A percentile compares a stretch with the other conserved stretches of the same genome.
These are phyloP conservation scores for Thymelicus sylvestris DNA, from an alignment of 2,888 invertebrate genomes.

Conservation along the genomic window DNA sequence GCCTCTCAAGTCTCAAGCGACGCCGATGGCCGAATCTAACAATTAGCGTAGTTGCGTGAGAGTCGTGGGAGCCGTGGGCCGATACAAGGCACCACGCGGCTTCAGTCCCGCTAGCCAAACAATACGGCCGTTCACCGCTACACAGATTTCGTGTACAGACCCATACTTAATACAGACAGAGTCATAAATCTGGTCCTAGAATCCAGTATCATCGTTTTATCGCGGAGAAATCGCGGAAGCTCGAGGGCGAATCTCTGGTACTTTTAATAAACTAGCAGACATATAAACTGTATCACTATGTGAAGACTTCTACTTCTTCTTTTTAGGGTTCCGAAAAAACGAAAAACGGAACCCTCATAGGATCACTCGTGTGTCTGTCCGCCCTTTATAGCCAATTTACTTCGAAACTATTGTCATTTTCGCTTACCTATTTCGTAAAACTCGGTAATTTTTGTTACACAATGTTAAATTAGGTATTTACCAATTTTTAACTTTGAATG, in stretches of 20 bases:
- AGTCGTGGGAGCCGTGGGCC: constrained; percentile 39
- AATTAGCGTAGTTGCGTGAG: constrained; percentile 57
- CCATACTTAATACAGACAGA: neutral
- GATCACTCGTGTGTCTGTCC: no score
- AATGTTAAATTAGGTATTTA: constrained; percentile 7
- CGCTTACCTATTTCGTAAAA: no score
- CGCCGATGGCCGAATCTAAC: constrained; percentile 51
- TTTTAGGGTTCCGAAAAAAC: no score
- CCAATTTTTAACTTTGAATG: no score
- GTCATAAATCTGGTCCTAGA: neutral
- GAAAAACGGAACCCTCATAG: no score
- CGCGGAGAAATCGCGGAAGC: neutral
- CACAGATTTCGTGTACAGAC: constrained; percentile 5
- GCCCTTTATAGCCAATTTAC: no score
- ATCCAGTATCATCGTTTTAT: neutral
- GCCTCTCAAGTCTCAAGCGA: constrained; percentile 44
- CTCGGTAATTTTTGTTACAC: no score
- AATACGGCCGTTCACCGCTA: constrained; percentile 59
- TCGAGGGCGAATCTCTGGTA: neutral
- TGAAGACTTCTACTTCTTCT: no score
- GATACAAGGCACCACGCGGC: constrained; percentile 42
- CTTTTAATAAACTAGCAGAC: neutral
- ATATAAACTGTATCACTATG: no score
- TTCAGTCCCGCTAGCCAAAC: constrained; percentile 67
- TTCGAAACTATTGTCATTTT: no score